phyloP scores from a whole-genome alignment of 2,797 vertebrate species.

The Delichon dasypus region DNA sequence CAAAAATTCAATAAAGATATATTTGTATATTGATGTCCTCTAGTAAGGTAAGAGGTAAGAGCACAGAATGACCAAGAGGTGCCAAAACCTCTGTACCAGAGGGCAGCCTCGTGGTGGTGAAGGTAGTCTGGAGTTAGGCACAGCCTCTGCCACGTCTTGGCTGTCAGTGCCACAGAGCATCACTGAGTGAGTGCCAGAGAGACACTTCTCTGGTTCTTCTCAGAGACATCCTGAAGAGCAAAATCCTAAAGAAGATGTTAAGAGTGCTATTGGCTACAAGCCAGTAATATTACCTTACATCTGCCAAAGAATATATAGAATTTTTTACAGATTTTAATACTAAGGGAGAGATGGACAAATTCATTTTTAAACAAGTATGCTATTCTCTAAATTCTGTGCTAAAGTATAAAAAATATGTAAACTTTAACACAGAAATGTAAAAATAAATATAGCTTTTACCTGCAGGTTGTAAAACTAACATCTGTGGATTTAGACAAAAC shows the following conservation, averaged over 20 bases:
- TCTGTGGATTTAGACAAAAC: background rate
- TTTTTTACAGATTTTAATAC: background rate
- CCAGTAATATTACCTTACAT: background rate
- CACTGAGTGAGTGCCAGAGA: background rate
- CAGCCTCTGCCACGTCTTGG: background rate
- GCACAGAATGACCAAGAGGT: rapidly evolving
- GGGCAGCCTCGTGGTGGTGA: background rate
- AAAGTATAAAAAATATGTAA: background rate
- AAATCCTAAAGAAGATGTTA: background rate
- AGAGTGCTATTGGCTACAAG: background rate
- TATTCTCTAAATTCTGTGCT: background rate
- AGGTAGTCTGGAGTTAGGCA: background rate
- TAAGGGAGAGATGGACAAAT: background rate
- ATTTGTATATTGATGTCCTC: background rate
- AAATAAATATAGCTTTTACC: background rate
- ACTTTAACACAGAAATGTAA: background rate
- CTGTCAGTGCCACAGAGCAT: background rate
- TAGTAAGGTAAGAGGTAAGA: background rate
- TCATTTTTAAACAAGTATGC: background rate
- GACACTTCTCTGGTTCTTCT: background rate
- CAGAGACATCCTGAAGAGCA: background rate
- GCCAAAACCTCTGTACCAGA: background rate
- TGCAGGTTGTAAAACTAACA: background rate
- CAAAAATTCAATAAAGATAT: background rate
- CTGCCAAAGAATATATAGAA: background rate